Conservation (phyloP, 2,113 vertebrate species). For the Phaethornis superciliosus region DNA sequence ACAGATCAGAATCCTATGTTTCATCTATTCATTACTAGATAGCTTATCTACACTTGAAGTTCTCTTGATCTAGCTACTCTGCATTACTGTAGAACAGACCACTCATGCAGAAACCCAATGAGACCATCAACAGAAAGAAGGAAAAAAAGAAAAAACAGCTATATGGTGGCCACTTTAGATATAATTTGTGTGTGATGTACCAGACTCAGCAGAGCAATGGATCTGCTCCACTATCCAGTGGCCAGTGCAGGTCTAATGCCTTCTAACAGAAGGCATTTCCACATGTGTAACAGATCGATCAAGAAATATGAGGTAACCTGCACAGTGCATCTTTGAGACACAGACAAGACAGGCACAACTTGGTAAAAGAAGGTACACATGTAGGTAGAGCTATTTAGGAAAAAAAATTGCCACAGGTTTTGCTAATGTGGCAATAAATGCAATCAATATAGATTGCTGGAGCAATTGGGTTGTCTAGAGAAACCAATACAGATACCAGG, state of each 20-base stretch:
- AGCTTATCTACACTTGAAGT: neutral
- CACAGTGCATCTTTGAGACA: neutral
- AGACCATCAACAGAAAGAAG: neutral
- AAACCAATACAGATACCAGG: neutral
- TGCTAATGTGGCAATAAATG: neutral
- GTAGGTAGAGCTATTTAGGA: neutral
- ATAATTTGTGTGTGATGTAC: neutral
- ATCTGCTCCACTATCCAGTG: neutral
- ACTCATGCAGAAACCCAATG: neutral
- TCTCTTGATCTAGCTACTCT: neutral
- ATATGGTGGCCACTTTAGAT: neutral
- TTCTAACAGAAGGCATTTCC: neutral
- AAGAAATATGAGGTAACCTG: neutral
- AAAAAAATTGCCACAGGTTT: neutral
- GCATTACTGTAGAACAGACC: neutral
- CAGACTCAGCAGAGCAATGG: neutral
- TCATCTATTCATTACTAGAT: neutral
- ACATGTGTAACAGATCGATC: neutral
- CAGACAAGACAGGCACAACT: neutral
- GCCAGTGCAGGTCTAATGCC: neutral
- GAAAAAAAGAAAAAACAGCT: neutral
- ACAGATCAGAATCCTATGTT: accelerated
- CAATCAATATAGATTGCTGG: neutral
- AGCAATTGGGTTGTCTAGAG: neutral
- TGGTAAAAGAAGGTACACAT: neutral